Conservation (phyloP, 2,113 vertebrate species). For the Anhinga anhinga region DNA sequence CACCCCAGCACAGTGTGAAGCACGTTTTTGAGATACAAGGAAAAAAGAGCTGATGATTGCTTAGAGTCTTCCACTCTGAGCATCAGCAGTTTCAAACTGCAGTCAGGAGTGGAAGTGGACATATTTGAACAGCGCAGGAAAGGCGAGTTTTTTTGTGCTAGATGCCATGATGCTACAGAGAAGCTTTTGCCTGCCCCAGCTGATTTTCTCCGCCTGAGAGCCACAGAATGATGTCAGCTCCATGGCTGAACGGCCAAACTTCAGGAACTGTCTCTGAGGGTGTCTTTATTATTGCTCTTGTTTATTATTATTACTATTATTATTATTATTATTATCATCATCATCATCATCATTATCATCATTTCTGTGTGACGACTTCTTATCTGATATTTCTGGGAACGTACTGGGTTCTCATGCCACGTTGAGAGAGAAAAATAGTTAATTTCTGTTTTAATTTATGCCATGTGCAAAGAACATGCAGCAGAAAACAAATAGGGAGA, state of each 20-base stretch:
- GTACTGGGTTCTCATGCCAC: background rate
- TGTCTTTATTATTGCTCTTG: background rate
- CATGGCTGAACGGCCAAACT: background rate
- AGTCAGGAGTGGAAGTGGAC: background rate
- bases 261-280: background rate
- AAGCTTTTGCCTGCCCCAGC: background rate
- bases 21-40: background rate
- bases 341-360: accelerated
- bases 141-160: background rate
- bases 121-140: background rate
- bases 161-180: background rate
- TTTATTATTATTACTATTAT: background rate
- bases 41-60: background rate
- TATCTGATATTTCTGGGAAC: background rate
- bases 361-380: background rate
- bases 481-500: background rate
- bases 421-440: background rate
- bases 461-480: background rate
- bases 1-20: background rate
- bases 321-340: background rate
- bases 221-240: background rate
- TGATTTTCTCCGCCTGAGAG: background rate
- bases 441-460: background rate
- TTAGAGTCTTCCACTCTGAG: background rate
- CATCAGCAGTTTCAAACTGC: background rate